Base-by-base conservation (phyloP, 2,888 invertebrate genomes). In the Ganaspis brasiliensis region DNA sequence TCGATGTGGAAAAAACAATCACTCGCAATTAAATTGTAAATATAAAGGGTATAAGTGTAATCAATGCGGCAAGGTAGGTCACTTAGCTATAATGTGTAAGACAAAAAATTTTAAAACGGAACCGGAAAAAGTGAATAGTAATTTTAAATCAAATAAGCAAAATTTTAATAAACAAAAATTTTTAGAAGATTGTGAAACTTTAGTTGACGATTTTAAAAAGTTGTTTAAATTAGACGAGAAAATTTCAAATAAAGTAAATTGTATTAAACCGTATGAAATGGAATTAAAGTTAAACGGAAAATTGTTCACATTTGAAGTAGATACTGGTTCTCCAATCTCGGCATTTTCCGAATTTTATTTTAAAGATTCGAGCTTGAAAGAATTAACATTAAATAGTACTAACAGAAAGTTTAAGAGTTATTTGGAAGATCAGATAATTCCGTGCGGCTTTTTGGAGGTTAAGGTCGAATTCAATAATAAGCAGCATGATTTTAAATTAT, bases 281-380 rank as follows among this genome's bases (percentile, higher is more conserved):
- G 6, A 31, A 31, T 6, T 31, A 0, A 16, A 74, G 31, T 2
- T 80, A 2, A 16, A 56, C n/a, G 24, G 52, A 19, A 26, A 35
- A 8, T 16, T 45, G 4, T 56, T 37, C 1, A 74, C 59, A 16
- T 80, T 80, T 63, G 74, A 80, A 49, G 35, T 80, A 4, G 77
- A 80, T 45, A 79, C 80, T 4, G 80, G 80, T 0, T 80, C 72
- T 14, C 77, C 80, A 40, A 76, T 80, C n/a, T 37, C 80, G 12
- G 80, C 80, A 12, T 56, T 79, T 37, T 79, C 79, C 0, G 75
- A 79, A 73, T 0, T 45, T n/a, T 77, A 26, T 74, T 78, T 73
- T 63, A 1, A 49, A 21, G 9, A 19, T 0, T 77, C 75, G 12
- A 26, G 55, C 16, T 72, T 77, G 0, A 35, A 55, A 55, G 14